Evolutionary conservation across 2,888 invertebrate species (phyloP), one percentile per base, ranked within the genome.

Genomic region (Dryadula phaetusa): DNA sequence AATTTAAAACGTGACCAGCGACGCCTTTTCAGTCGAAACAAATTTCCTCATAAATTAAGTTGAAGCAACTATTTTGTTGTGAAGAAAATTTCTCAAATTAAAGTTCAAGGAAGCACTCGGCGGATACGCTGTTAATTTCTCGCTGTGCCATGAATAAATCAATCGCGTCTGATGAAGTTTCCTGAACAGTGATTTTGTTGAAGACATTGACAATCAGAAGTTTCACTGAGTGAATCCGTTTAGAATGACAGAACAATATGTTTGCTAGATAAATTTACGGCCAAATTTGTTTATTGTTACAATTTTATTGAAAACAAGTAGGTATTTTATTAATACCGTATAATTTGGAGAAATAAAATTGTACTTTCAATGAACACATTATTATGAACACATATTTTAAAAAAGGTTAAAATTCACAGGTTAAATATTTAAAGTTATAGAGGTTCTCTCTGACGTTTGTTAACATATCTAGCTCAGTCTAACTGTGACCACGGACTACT

Each of bases 21-120:
- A 70, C 69, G 67, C 63, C 69, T 71, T 69, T 73, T 72, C 70
- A 72, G 67, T 70, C 70, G 70, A 72, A 72, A 74, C 70, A 72
- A 76, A 72, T 71, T 73, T 68, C 49, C 67, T 70, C 70, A 72
- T 71, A 72, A 75, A 74, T 76, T 76, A 73, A 72, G 68, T 73
- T 70, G 68, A 64, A 69, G 64, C 63, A 62, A 68, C 69, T 70
- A 75, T 72, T 74, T 70, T 73, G 66, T 73, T 68, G 64, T 56
- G 62, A 58, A 58, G 61, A 67, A 53, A 67, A 67, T 66, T 69
- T 70, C 66, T 66, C 70, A 72, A 75, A 74, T 75, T 73, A 73
- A 73, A 73, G 66, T 72, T 68, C 60, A 62, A 69, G 62, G 66
- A 71, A 62, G 42, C 53, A 44, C 49, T 61, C 62, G 34, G 66